These are phyloP conservation scores for Eremophila alpestris DNA, from an alignment of 2,797 vertebrate genomes.

Conservation along the genomic window DNA sequence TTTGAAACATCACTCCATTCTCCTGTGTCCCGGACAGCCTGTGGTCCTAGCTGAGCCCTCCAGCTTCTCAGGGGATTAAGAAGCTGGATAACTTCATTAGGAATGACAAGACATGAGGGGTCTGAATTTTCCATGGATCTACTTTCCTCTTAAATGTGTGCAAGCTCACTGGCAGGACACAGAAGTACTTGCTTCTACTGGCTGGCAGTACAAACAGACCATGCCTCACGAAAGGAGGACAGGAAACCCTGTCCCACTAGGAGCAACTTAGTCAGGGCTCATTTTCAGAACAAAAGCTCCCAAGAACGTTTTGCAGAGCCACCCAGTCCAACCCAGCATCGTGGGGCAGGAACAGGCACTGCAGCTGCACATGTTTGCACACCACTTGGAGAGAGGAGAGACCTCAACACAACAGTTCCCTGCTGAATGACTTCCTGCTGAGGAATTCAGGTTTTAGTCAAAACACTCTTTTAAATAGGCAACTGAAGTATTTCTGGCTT, in stretches of 20 bases:
- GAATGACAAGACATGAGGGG: background rate
- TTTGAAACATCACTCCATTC: background rate
- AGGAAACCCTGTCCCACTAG: background rate
- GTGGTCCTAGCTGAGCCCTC: background rate
- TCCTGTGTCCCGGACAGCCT: background rate
- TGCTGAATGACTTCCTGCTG: background rate
- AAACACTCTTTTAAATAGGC: background rate
- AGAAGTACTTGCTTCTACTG: background rate
- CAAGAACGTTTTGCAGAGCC: background rate
- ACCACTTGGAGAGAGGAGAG: background rate
- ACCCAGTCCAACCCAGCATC: background rate
- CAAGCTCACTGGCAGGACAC: background rate
- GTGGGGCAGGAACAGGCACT: background rate
- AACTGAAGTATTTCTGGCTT: constrained; percentile 18
- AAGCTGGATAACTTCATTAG: background rate
- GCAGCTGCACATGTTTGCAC: background rate
- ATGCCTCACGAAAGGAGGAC: background rate
- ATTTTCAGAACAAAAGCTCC: background rate
- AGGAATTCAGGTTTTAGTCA: constrained; percentile 19
- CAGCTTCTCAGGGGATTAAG: background rate
- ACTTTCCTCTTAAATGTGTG: background rate
- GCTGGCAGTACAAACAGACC: background rate
- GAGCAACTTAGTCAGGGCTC: background rate
- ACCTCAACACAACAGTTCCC: background rate
- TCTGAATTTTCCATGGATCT: background rate